These are phyloP conservation scores for Hycleus phaleratus DNA, from an alignment of 1,140 invertebrate genomes.

Conservation along the genomic window DNA sequence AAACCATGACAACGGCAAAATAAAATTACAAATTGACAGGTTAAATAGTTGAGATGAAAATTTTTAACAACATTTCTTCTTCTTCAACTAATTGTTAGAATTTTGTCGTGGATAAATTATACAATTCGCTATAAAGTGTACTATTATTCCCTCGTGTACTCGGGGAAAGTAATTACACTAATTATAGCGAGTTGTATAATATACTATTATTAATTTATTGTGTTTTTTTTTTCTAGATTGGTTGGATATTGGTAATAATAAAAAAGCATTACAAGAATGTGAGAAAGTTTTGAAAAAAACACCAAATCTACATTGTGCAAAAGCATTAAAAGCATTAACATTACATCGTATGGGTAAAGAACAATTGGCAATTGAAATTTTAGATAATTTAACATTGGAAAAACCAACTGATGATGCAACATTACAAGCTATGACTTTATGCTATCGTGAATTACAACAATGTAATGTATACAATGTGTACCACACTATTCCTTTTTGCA, in stretches of 20 bases:
- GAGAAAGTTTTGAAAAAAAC: conserved; percentile 94
- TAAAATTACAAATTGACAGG: no score
- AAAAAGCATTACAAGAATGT: conserved; percentile 94
- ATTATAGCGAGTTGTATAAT: no score
- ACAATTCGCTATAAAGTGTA: no score
- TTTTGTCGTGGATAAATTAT: no score
- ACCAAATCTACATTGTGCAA: conserved; percentile 79
- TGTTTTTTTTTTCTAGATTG: conserved; percentile 63
- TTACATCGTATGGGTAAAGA: conserved; percentile 77
- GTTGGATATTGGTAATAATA: conserved; percentile 92
- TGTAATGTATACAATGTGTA: conserved; percentile 46
- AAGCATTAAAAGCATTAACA: conserved; percentile 86
- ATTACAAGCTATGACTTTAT: conserved; percentile 93
- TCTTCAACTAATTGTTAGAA: no score
- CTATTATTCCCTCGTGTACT: no score
- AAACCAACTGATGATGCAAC: conserved; percentile 85
- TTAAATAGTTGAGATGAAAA: no score
- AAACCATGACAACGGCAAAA: no score
- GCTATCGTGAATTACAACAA: conserved; percentile 86
- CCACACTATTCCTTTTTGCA: no score
- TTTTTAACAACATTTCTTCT: no score
- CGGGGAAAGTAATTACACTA: no score
- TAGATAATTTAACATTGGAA: conserved; percentile 72
- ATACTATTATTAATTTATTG: not conserved
- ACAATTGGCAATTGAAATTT: conserved; percentile 63